Base-by-base conservation (phyloP, 2,888 invertebrate genomes). In the Bibio marci region DNA sequence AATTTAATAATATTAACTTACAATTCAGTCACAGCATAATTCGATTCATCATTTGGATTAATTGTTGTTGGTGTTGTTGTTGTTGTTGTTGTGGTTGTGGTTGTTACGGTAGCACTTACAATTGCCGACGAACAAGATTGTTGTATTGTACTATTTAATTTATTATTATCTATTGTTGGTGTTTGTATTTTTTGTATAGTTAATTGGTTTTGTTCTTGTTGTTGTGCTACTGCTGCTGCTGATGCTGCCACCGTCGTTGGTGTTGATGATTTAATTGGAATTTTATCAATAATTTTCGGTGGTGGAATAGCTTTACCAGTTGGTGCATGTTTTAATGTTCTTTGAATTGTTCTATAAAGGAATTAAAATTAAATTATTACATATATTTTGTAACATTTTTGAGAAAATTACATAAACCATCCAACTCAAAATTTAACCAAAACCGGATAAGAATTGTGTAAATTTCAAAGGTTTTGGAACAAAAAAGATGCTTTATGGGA, bases 1-100 rank as follows among this genome's bases (percentile, higher is more conserved):
- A 22, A 22, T 22, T 8, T 22, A 6, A 22, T 22, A 22, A 6
- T 22, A n/a, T 38, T 22, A 7, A 41, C 37, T 57, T 62, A 62
- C 47, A 62, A 57, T 51, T 62, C 62, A 39, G 62, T 62, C 40
- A 62, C 62, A 44, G 62, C 62, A 49, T 62, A 62, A 46, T 62
- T 61, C 38, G 61, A 61, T 38, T 61, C 61, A 41, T 61, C 61
- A 45, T 57, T 60, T 46, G 61, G 53, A 44, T 54, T 51, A 42
- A 57, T 58, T 17, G 18, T 8, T 28, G 30, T 36, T 26, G 36
- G 19, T 42, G 55, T 56, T 36, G 56, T 56, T 31, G 25, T 38
- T 32, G 32, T 14, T 25, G 28, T 22, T 32, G 33, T 11, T 37
- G 36, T n/a, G 35, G 39, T 19, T 30, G 31, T 37, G 32, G 18